These are phyloP conservation scores for Chlorops oryzae DNA, from an alignment of 1,140 invertebrate species.

Conservation along the genomic window DNA sequence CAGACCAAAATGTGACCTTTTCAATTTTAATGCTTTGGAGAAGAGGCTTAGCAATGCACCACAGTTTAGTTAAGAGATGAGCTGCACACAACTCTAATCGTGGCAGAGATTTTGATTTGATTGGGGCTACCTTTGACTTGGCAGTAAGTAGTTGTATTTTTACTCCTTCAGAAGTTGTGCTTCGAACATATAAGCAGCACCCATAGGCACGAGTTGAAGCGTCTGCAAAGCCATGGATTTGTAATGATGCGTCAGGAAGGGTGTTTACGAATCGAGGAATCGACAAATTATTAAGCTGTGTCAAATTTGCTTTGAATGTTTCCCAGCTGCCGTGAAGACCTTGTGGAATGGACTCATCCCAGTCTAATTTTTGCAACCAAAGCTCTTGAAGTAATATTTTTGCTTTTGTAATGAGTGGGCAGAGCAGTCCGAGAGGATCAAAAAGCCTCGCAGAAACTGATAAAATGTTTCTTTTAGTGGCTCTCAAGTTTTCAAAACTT, in stretches of 20 bases:
- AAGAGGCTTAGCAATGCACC: too few relatives aligned
- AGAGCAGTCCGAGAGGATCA: not conserved
- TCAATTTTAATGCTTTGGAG: too few relatives aligned
- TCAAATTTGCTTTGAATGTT: too few relatives aligned
- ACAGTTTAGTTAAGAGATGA: constrained; percentile 15
- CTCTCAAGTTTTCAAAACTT: not conserved
- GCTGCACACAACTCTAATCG: constrained; percentile 19
- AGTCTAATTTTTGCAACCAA: not conserved
- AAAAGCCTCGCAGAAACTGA: not conserved
- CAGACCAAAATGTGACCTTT: too few relatives aligned
- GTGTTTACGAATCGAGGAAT: too few relatives aligned
- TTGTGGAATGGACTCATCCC: too few relatives aligned
- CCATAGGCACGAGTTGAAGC: constrained; percentile 40
- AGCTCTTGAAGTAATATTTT: not conserved
- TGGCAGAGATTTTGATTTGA: constrained; percentile 16
- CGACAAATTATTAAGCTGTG: too few relatives aligned
- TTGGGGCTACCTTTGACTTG: constrained; percentile 16
- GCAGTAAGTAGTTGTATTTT: constrained; percentile 5
- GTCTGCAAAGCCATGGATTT: too few relatives aligned
- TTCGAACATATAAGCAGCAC: constrained; percentile 37
- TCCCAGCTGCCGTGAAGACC: too few relatives aligned
- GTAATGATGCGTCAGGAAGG: too few relatives aligned
- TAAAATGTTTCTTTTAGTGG: not conserved
- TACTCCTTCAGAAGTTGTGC: constrained; percentile 1
- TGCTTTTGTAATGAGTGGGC: not conserved